Conservation (phyloP, 37 sponge, comb jelly and placozoan species). For the Diacarnus erythraeanus region DNA sequence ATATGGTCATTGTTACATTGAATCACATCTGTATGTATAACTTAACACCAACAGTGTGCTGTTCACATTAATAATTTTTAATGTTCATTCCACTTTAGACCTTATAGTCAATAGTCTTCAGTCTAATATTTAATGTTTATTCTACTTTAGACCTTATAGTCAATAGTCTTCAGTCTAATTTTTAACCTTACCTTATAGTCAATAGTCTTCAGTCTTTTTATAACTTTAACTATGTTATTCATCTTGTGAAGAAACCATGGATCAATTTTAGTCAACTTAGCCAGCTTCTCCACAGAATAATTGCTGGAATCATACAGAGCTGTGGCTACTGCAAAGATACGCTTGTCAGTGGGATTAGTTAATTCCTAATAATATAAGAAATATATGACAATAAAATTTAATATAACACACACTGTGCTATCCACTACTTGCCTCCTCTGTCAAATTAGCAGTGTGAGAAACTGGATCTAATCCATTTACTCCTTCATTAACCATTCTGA, state of each 20-base stretch:
- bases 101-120: too few relatives aligned
- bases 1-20: too few relatives aligned
- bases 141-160: not conserved
- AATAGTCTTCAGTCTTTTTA: constrained; percentile 28
- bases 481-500: constrained; percentile 90
- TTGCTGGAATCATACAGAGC: constrained; percentile 69
- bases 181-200: constrained; percentile 50
- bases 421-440: constrained; percentile 68
- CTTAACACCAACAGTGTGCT: too few relatives aligned
- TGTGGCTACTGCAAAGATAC: constrained; percentile 90
- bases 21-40: too few relatives aligned
- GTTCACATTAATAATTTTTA: too few relatives aligned
- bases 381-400: not conserved
- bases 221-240: constrained; percentile 80
- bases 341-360: constrained; percentile 88
- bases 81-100: too few relatives aligned
- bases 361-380: constrained; percentile 68
- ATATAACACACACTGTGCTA: not conserved
- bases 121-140: too few relatives aligned
- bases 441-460: constrained; percentile 10
- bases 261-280: constrained; percentile 89
- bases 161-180: too few relatives aligned
- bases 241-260: constrained; percentile 93
- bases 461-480: constrained; percentile 77
- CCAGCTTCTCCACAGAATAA: constrained; percentile 75